Percentiles rank a stretch among this genome's conserved stretches.
Conservation (phyloP, 2,888 invertebrate species). For the Oasisia sp. region DNA sequence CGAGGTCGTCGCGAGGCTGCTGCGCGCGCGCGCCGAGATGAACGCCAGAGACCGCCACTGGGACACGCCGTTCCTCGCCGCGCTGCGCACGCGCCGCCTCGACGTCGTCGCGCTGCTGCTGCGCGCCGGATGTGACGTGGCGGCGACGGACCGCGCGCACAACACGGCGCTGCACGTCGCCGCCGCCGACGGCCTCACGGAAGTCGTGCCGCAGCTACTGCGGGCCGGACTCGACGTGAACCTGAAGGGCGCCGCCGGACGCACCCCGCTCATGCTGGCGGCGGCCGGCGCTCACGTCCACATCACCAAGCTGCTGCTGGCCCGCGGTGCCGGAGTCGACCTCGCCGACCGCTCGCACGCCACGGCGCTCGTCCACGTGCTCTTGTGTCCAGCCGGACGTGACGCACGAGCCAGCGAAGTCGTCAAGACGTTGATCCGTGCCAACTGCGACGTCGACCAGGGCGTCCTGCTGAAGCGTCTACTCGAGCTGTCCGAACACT, state of each 20-base stretch:
- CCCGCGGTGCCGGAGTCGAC: conserved; percentile 36
- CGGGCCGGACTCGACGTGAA: conserved; percentile 39
- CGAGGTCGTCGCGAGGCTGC: conserved; percentile 27
- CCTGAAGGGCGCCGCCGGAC: conserved; percentile 38
- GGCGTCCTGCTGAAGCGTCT: conserved; percentile 32
- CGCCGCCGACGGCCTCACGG: conserved; percentile 49
- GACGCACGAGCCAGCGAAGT: conserved; percentile 36
- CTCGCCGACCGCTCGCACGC: conserved; percentile 38
- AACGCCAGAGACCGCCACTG: conserved; percentile 41
- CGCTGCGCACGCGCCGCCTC: conserved; percentile 37
- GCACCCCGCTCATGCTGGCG: conserved; percentile 43
- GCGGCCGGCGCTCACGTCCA: conserved; percentile 33
- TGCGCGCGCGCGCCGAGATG: conserved; percentile 34
- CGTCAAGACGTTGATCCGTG: conserved; percentile 50
- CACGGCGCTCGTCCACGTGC: conserved; percentile 38
- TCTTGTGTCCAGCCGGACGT: conserved; percentile 35
- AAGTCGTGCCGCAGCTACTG: conserved; percentile 47
- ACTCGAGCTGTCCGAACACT: neutral
- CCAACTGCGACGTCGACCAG: conserved; percentile 49
- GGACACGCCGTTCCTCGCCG: conserved; percentile 53
- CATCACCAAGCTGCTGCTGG: conserved; percentile 34
- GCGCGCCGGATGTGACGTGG: conserved; percentile 45
- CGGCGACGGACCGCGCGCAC: conserved; percentile 38
- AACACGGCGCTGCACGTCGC: conserved; percentile 56
- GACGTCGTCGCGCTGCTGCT: conserved; percentile 49